Evolutionary conservation across 2,113 vertebrate genomes (phyloP).

Genomic region (mouse (Mus musculus)): GRCm39 chr1:105119001-105119500

Average conservation of each 20-base stretch:
- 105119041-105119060: not conserved
- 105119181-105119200: not conserved
- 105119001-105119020: not conserved
- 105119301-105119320: not conserved
- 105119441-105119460: not conserved
- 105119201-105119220: not conserved
- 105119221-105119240: not conserved
- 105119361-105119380: not conserved
- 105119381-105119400: not conserved
- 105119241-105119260: not conserved
- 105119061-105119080: not conserved
- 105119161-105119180: not conserved
- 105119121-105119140: not conserved
- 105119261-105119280: not conserved
- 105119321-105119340: not conserved
- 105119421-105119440: not conserved
- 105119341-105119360: not conserved
- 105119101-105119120: not conserved
- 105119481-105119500: not conserved
- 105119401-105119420: not conserved
- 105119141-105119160: no score
- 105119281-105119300: not conserved
- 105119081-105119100: not conserved
- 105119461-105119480: not conserved
- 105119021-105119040: not conserved